phyloP scores from a whole-genome alignment of 2,797 vertebrate species.

The Remorina albescens region DNA sequence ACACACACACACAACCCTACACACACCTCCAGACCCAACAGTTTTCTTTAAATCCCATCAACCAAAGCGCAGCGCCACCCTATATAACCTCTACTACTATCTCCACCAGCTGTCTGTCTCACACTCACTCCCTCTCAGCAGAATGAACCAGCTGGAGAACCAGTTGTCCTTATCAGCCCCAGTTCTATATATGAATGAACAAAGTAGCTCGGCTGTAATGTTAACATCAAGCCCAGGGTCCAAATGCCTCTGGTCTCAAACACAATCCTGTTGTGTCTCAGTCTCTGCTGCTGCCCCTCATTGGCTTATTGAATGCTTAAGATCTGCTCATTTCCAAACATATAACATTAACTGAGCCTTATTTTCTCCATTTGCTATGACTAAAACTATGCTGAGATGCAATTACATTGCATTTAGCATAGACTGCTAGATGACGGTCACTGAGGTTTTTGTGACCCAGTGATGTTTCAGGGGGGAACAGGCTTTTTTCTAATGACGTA shows the following conservation, averaged over 20 bases:
- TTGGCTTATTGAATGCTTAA: conserved; percentile 20
- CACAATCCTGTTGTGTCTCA: conserved; percentile 21
- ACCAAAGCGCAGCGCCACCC: conserved; percentile 38
- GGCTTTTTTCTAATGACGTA: not conserved
- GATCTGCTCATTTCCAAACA: conserved; percentile 21
- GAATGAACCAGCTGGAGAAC: conserved; percentile 50
- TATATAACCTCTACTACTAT: conserved; percentile 49
- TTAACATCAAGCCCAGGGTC: conserved; percentile 17
- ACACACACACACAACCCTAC: conserved; percentile 28
- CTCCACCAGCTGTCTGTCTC: conserved; percentile 59
- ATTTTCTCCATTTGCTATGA: conserved; percentile 26
- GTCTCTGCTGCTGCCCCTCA: not conserved
- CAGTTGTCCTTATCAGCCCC: conserved; percentile 55
- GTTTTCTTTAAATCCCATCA: conserved; percentile 61
- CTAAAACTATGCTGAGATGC: conserved; percentile 11
- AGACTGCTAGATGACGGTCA: not conserved
- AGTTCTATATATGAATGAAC: conserved; percentile 17
- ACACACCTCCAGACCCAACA: conserved; percentile 49
- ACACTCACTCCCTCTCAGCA: conserved; percentile 17
- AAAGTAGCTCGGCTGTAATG: not conserved
- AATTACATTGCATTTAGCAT: conserved; percentile 9
- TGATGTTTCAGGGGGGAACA: not conserved
- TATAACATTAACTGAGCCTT: conserved; percentile 23
- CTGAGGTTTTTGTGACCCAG: not conserved
- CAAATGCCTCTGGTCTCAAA: conserved; percentile 19